These are phyloP conservation scores for Mesocentrotus franciscanus DNA, from an alignment of 53 echinoderm and acorn worm genomes.

Conservation along the genomic window DNA sequence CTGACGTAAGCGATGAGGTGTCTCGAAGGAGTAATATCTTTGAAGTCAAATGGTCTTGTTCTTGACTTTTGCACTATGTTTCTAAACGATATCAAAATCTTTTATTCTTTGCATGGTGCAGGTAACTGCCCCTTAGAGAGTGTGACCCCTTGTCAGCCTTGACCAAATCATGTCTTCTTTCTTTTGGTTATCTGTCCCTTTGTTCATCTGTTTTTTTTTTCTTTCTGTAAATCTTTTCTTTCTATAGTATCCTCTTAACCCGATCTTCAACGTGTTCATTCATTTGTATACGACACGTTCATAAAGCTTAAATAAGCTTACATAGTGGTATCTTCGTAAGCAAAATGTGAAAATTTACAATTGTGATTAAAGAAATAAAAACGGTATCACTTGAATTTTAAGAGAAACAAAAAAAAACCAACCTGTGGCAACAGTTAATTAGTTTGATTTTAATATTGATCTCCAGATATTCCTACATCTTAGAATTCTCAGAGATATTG, in stretches of 20 bases:
- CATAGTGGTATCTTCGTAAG: neutral
- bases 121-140: neutral
- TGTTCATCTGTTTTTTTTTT: neutral
- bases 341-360: neutral
- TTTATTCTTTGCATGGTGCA: neutral
- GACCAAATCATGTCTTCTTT: neutral
- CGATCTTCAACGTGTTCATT: neutral
- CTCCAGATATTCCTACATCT: too few relatives aligned
- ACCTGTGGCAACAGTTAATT: neutral
- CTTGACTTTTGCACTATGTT: neutral
- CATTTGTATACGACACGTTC: neutral
- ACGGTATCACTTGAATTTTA: neutral
- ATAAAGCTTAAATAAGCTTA: neutral
- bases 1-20: neutral
- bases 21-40: neutral
- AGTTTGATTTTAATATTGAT: neutral
- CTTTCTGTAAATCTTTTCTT: neutral
- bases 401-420: neutral
- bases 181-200: neutral
- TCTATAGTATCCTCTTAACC: neutral
- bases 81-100: neutral
- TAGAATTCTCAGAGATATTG: too few relatives aligned
- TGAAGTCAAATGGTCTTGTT: neutral
- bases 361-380: neutral
- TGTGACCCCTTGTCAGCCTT: neutral